Conservation (phyloP, 2,113 vertebrate genomes). For the Okapia johnstoni region DNA sequence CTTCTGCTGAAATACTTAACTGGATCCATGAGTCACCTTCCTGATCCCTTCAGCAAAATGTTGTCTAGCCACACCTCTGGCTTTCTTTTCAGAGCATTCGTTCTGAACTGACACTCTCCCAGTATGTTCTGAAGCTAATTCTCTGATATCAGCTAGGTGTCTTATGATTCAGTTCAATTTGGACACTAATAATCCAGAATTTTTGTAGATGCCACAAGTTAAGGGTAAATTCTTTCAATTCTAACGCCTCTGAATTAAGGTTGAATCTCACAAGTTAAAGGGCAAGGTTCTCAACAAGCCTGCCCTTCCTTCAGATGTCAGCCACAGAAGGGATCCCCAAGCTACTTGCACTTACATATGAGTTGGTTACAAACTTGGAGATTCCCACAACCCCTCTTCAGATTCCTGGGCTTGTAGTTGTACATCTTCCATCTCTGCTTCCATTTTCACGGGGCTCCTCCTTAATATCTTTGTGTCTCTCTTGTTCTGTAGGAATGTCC, state of each 20-base stretch:
- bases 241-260: neutral
- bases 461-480: neutral
- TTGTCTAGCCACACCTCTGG: neutral
- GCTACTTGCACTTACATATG: neutral
- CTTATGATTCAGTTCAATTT: neutral
- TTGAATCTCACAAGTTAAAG: neutral
- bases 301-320: neutral
- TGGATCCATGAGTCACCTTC: neutral
- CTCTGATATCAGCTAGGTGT: neutral
- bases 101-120: neutral
- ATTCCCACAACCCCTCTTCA: neutral
- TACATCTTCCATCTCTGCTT: neutral
- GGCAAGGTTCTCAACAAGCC: neutral
- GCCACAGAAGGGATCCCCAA: neutral
- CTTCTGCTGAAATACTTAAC: neutral
- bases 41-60: neutral
- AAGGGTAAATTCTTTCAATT: neutral
- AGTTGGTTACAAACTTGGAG: neutral
- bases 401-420: neutral
- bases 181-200: neutral
- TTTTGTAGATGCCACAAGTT: neutral
- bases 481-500: neutral
- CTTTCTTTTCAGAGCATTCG: neutral
- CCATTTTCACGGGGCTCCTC: neutral
- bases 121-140: neutral